Conservation (phyloP, 1,140 invertebrate genomes). For the Sinella curviseta region DNA sequence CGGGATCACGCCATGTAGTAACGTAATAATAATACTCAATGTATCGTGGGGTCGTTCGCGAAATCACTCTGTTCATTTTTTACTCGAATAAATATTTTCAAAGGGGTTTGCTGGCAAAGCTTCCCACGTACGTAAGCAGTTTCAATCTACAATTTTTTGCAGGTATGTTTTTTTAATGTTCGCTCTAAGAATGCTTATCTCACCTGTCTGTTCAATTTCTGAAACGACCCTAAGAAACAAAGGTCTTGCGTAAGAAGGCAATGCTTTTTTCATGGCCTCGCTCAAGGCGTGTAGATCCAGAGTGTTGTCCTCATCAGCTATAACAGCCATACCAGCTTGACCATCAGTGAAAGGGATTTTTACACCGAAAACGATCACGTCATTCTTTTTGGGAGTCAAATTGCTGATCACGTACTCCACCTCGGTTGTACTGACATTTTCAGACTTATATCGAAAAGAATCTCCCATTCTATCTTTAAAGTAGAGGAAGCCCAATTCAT, state of each 20-base stretch:
- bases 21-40: no score
- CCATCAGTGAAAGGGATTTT: conserved; percentile 80
- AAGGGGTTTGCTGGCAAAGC: no score
- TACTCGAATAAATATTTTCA: no score
- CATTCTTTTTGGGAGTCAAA: conserved; percentile 71
- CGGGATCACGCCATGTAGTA: no score
- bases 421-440: conserved; percentile 30
- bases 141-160: no score
- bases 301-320: conserved; percentile 73
- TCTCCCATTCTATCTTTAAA: conserved; percentile 97
- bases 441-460: conserved; percentile 74
- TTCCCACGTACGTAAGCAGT: no score
- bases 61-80: neutral
- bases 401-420: conserved; percentile 89
- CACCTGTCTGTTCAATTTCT: conserved; percentile 84
- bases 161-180: no score
- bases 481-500: conserved; percentile 89
- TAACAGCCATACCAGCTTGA: conserved; percentile 91
- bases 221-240: conserved; percentile 80
- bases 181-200: no score
- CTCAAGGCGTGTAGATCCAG: conserved; percentile 68
- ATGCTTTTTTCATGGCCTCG: conserved; percentile 64
- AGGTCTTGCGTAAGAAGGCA: conserved; percentile 84
- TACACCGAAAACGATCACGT: conserved; percentile 86
- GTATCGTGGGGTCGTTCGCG: neutral